Conservation (phyloP, 2,797 vertebrate genomes). For the Phoxinus dragarum region DNA sequence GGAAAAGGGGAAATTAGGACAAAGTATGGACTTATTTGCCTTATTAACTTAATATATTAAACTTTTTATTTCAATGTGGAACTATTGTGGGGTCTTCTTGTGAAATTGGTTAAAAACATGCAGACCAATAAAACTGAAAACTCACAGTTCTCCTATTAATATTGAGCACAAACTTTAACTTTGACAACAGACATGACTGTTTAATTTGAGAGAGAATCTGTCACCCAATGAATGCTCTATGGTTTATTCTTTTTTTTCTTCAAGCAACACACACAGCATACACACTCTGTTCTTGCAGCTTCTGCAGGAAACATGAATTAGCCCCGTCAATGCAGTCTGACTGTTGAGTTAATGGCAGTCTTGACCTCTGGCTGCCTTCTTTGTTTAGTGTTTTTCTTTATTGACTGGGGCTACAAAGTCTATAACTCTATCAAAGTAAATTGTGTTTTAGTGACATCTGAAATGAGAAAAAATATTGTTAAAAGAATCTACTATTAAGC, state of each 20-base stretch:
- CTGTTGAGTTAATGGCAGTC: slow-evolving; percentile 78
- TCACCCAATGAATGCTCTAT: background rate
- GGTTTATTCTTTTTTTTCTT: background rate
- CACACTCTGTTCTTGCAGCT: slow-evolving; percentile 55
- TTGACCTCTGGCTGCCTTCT: slow-evolving; percentile 80
- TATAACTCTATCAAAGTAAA: slow-evolving; percentile 62
- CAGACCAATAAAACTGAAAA: background rate
- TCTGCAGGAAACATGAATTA: slow-evolving; percentile 84
- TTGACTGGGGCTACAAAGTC: slow-evolving; percentile 58
- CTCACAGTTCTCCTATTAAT: background rate
- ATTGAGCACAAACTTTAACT: background rate
- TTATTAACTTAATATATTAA: background rate
- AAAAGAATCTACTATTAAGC: background rate
- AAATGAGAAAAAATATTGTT: slow-evolving; percentile 69
- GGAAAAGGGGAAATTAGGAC: background rate
- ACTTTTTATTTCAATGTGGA: background rate
- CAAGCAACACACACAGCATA: slow-evolving; percentile 32
- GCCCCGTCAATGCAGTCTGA: slow-evolving; percentile 82
- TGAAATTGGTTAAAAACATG: background rate
- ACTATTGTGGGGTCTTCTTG: background rate
- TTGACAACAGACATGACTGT: background rate
- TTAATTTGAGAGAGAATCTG: background rate
- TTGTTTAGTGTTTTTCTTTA: slow-evolving; percentile 83
- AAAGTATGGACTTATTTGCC: background rate
- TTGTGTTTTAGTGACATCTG: slow-evolving; percentile 74